Evolutionary conservation across 1,140 invertebrate genomes (phyloP), one percentile per base, ranked within the genome.

Genomic region (Scaptodrosophila lebanonensis): DNA sequence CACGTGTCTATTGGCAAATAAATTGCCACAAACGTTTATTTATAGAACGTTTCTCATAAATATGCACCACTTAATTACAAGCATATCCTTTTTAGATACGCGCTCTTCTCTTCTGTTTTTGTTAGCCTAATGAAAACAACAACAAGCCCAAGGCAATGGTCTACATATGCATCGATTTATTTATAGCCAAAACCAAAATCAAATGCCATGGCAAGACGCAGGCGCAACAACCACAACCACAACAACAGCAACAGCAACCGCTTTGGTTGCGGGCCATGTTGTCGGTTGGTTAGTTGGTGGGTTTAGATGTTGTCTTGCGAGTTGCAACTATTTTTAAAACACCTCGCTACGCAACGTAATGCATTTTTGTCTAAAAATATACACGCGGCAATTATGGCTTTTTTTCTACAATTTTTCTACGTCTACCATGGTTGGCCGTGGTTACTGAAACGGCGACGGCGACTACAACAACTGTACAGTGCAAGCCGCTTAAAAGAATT

Each of bases 31-130:
- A 22, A 22, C 29, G 25, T 29, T 25, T 67, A 67, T 77, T 72
- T 64, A 50, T 72, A 76, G 72, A 53, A 30, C 13, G 43, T 38
- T 59, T 79, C 77, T 76, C 45, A 76, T 79, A 68, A 77, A 77
- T 72, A 68, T 72, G 63, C 73, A 77, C 29, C 68, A 63, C 51
- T 79, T 72, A 79, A 77, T 79, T 79, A 44, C 66, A 62, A 30
- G 62, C 33, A 38, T 12, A 18, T n/a, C n/a, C n/a, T n/a, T n/a
- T n/a, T n/a, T n/a, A n/a, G n/a, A n/a, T n/a, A n/a, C n/a, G n/a
- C n/a, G n/a, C n/a, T n/a, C n/a, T n/a, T n/a, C n/a, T n/a, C n/a
- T n/a, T n/a, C 49, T 18, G 18, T 16, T 52, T 20, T 20, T 17
- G 36, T 43, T 39, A 38, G 42, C 35, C 64, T 49, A 67, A 44